Evolutionary conservation across 2,797 vertebrate species (phyloP).

Genomic region (Falco concolor): DNA sequence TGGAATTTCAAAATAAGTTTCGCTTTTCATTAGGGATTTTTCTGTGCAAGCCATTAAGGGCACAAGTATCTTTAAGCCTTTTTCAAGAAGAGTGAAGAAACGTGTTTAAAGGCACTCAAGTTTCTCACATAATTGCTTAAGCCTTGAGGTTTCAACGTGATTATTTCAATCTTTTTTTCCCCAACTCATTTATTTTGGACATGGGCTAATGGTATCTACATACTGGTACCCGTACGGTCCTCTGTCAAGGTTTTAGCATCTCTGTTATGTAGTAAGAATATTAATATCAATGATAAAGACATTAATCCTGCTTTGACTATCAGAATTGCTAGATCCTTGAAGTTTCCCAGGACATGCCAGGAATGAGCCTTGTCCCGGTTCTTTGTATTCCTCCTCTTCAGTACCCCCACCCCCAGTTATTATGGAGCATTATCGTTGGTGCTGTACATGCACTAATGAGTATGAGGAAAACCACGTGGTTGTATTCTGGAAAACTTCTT

Average conservation of each 20-base stretch:
- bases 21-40: not conserved
- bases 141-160: not conserved
- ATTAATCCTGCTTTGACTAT: not conserved
- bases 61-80: not conserved
- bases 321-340: not conserved
- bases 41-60: not conserved
- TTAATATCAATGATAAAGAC: not conserved
- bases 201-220: not conserved
- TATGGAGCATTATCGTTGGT: rapidly evolving
- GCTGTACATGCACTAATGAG: not conserved
- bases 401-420: not conserved
- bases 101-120: not conserved
- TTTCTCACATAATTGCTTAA: not conserved
- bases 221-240: not conserved
- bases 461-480: not conserved
- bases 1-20: not conserved
- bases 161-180: not conserved
- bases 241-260: not conserved
- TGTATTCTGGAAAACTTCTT: not conserved
- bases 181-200: not conserved
- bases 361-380: not conserved
- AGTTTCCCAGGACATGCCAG: not conserved
- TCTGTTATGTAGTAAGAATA: not conserved
- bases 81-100: not conserved
- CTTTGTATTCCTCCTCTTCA: not conserved